A percentile compares a stretch with the other conserved stretches of the same genome.
Evolutionary conservation across 1,140 invertebrate genomes (phyloP).

Genomic region (Episyrphus balteatus): DNA sequence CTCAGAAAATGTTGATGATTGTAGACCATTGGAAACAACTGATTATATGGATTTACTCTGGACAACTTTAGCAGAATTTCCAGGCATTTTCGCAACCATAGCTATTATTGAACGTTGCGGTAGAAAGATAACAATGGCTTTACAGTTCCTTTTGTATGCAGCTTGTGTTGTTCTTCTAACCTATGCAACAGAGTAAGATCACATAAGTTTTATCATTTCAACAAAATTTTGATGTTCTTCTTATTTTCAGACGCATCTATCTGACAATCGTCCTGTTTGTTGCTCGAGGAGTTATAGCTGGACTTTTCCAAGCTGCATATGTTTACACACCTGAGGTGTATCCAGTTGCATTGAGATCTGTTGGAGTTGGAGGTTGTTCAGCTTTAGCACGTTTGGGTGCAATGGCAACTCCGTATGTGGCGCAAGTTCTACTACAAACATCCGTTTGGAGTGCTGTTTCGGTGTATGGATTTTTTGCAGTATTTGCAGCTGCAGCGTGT

Average conservation of each 20-base stretch:
- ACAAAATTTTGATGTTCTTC: background rate
- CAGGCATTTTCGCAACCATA: slow-evolving; percentile 87
- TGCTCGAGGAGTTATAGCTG: slow-evolving; percentile 83
- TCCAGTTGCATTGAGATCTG: slow-evolving; percentile 46
- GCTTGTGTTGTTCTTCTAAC: slow-evolving; percentile 70
- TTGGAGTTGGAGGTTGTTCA: slow-evolving; percentile 66
- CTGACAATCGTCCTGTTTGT: slow-evolving; percentile 79
- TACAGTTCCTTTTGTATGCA: slow-evolving; percentile 83
- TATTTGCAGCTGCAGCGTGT: slow-evolving; percentile 50
- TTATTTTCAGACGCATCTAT: slow-evolving; percentile 54
- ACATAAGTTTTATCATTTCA: background rate
- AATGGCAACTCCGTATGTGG: slow-evolving; percentile 72
- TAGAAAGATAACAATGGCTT: slow-evolving; percentile 84
- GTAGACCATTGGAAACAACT: slow-evolving; percentile 59
- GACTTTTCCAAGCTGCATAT: slow-evolving; percentile 89
- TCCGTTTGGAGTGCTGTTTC: slow-evolving; percentile 47
- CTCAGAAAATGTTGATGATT: slow-evolving; percentile 26
- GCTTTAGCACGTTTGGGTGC: slow-evolving; percentile 70
- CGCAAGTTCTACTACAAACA: slow-evolving; percentile 54
- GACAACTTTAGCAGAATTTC: slow-evolving; percentile 93
- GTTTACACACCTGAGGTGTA: slow-evolving; percentile 88
- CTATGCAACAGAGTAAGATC: slow-evolving; percentile 59
- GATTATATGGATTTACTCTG: slow-evolving; percentile 90
- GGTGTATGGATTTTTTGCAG: slow-evolving; percentile 48
- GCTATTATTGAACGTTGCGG: slow-evolving; percentile 84